Evolutionary conservation across 2,888 invertebrate genomes (phyloP), one percentile per base, ranked within the genome.

Genomic region (Stenchaetothrips biformis): DNA sequence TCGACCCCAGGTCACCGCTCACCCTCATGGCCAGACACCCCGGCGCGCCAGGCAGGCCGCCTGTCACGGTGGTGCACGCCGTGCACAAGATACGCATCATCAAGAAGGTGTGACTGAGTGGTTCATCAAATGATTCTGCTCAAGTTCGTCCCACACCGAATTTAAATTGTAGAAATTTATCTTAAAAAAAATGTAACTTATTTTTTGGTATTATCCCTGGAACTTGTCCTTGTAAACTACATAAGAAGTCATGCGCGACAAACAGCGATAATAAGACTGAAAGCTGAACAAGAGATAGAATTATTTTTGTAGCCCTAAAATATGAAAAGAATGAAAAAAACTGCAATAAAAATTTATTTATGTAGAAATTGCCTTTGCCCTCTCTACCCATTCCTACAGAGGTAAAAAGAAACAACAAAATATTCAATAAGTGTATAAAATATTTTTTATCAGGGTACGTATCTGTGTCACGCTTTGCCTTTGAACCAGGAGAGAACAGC

Each of bases 21-120:
- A 21, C 25, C 21, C 67, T 74, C 9, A 74, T 74, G 67, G 67
- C 67, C 21, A 7, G 67, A 7, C 25, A 74, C 67, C 67, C 67
- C 9, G 67, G 67, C 21, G 67, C 21, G 21, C 67, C 67, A 0
- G 67, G 67, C 21, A 21, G 67, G 67, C 67, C 67, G 25, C 67
- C 67, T 4, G 67, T 74, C 67, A 74, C 67, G 8, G 67, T 74
- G 7, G 67, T 74, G 25, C 67, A 74, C 67, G 67, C 67, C 67
- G 67, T 74, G 21, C 21, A 74, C 21, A 74, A 21, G 67, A 74
- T 74, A 25, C 67, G 67, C 7, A 11, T 74, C 25, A 74, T 74
- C 67, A 74, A 25, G 7, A 25, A 53, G 16, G 53, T 6, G 53
- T 6, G 53, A 53, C 16, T 9, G 13, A 53, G 13, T 53, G 13